These are phyloP conservation scores for Conops quadrifasciatus DNA, from an alignment of 2,888 invertebrate species.

Conservation along the genomic window DNA sequence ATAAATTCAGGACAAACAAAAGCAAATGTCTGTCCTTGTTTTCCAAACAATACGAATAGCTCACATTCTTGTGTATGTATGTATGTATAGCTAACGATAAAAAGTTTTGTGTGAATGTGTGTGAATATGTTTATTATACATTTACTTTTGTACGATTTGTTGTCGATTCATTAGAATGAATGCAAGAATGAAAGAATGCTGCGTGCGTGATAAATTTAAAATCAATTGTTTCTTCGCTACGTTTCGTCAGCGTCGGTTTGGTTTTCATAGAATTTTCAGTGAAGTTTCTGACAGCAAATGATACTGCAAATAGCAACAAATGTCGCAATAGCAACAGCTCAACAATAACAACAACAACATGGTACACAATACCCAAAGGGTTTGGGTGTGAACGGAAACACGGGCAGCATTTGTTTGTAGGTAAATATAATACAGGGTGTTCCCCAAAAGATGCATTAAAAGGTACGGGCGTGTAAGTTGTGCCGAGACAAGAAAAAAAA, in stretches of 20 bases:
- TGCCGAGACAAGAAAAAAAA: no score
- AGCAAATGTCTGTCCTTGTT: not conserved
- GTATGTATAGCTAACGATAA: not conserved
- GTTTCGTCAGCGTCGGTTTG: slow-evolving; percentile 41
- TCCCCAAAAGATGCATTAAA: no score
- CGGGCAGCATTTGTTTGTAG: no score
- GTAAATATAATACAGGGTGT: no score
- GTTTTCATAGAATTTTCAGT: slow-evolving; percentile 23
- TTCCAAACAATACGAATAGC: not conserved
- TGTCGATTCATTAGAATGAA: not conserved
- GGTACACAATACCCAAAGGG: no score
- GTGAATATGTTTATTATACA: not conserved
- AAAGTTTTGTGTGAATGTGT: not conserved
- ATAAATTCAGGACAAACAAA: no score
- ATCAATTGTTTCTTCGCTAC: slow-evolving; percentile 45
- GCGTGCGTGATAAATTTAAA: slow-evolving; percentile 43
- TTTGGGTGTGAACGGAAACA: no score
- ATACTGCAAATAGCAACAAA: slow-evolving; percentile 24
- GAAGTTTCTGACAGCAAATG: slow-evolving; percentile 31
- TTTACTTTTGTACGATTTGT: not conserved
- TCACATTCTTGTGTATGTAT: not conserved
- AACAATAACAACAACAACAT: no score
- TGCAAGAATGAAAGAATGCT: slow-evolving; percentile 16
- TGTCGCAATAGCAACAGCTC: slow-evolving; percentile 10
- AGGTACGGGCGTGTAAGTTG: no score